phyloP scores from a whole-genome alignment of 2,797 vertebrate species.

The Megalops cyprinoides region DNA sequence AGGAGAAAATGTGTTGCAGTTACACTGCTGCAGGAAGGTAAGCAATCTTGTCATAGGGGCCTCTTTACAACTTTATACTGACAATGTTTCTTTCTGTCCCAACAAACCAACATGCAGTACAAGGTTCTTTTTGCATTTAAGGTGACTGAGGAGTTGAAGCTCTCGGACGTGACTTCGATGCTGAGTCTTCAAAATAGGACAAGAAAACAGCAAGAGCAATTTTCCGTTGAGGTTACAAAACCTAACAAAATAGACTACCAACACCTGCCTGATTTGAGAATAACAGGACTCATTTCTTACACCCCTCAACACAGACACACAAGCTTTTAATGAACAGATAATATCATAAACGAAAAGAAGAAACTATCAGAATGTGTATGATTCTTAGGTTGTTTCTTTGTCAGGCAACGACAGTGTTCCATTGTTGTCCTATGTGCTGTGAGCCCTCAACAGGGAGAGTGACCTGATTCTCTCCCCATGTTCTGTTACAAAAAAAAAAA shows the following conservation, averaged over 20 bases:
- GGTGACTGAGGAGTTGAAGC: not conserved
- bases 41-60: slow-evolving; percentile 28
- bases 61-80: slow-evolving; percentile 23
- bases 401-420: slow-evolving; percentile 20
- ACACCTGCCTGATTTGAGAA: not conserved
- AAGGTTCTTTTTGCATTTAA: not conserved
- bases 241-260: not conserved
- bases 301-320: too few species aligned
- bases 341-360: not conserved
- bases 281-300: too few species aligned
- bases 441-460: not conserved
- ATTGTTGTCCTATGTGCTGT: slow-evolving; percentile 11
- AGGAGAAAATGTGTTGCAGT: slow-evolving; percentile 18
- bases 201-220: too few species aligned
- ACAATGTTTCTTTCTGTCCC: not conserved
- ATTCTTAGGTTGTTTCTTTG: slow-evolving; percentile 23
- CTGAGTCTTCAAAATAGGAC: too few species aligned
- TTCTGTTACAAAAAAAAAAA: slow-evolving; percentile 11
- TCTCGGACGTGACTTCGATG: too few species aligned
- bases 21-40: slow-evolving; percentile 33
- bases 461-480: not conserved
- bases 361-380: not conserved
- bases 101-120: not conserved
- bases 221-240: too few species aligned
- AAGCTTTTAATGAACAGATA: not conserved